Conservation (phyloP, 2,113 vertebrate species). For the Terrapene triunguis region DNA sequence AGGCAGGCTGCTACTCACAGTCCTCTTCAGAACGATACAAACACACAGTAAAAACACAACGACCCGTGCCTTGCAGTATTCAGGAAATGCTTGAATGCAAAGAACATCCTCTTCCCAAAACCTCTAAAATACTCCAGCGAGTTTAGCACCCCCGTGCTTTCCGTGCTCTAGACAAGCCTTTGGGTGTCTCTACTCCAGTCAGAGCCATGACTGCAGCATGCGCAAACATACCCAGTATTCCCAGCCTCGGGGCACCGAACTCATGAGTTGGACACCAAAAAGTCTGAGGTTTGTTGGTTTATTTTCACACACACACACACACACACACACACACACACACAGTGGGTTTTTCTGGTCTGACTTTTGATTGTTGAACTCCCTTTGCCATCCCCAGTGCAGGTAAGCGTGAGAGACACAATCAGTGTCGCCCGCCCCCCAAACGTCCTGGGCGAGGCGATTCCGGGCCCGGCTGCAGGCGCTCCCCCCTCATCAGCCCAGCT, state of each 20-base stretch:
- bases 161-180: too few relatives aligned
- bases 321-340: too few relatives aligned
- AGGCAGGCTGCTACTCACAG: too few relatives aligned
- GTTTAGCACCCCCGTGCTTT: not conserved
- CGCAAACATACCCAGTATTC: not conserved
- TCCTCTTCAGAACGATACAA: not conserved
- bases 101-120: not conserved
- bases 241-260: too few relatives aligned
- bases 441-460: too few relatives aligned
- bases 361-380: too few relatives aligned
- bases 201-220: too few relatives aligned
- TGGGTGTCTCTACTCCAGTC: too few relatives aligned
- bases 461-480: not conserved
- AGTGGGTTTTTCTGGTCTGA: fast-evolving
- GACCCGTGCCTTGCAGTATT: not conserved
- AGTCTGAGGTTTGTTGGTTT: too few relatives aligned
- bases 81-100: not conserved
- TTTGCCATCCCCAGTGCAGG: not conserved
- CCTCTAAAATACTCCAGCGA: not conserved
- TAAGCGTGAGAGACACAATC: not conserved
- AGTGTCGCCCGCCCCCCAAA: not conserved
- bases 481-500: too few relatives aligned
- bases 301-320: too few relatives aligned
- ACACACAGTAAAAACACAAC: not conserved
- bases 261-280: too few relatives aligned